Percentiles rank a stretch among this genome's conserved stretches.
phyloP scores from a whole-genome alignment of 2,888 invertebrate genomes.

The Lasioglossum leucozonium region DNA sequence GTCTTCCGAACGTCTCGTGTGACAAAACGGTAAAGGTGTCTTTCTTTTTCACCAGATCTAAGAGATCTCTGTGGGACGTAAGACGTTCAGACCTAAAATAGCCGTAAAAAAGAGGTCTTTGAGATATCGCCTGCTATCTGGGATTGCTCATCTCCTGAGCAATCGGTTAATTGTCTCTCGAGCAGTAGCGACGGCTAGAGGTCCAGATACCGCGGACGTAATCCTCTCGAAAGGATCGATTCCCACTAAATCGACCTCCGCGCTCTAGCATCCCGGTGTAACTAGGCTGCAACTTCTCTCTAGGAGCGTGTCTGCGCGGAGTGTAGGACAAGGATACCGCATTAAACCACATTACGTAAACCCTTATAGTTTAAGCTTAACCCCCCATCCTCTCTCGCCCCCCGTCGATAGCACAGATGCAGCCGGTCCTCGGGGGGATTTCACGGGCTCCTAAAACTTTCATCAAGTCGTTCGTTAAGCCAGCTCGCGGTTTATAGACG shows the following conservation, averaged over 20 bases:
- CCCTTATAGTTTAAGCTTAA: slow-evolving; percentile 71
- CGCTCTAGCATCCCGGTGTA: slow-evolving; percentile 34
- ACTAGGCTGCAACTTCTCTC: slow-evolving; percentile 66
- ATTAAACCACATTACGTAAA: slow-evolving; percentile 74
- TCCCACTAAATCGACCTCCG: slow-evolving; percentile 59
- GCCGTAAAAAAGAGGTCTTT: too few species aligned
- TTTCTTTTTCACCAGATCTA: too few species aligned
- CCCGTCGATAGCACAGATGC: slow-evolving; percentile 67
- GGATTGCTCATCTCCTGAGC: neutral
- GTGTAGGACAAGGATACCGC: slow-evolving; percentile 71
- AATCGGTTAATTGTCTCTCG: slow-evolving; percentile 31
- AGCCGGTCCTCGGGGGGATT: slow-evolving; percentile 62
- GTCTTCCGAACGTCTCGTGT: too few species aligned
- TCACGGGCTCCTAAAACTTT: slow-evolving; percentile 66
- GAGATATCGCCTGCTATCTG: too few species aligned
- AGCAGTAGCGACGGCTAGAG: slow-evolving; percentile 6
- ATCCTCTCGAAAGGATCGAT: slow-evolving; percentile 69
- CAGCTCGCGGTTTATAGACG: slow-evolving; percentile 64
- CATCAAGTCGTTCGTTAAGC: slow-evolving; percentile 72
- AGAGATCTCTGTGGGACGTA: too few species aligned
- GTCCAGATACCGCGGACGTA: slow-evolving; percentile 39
- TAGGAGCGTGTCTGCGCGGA: slow-evolving; percentile 47
- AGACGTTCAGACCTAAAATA: too few species aligned
- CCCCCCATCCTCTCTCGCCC: too few species aligned
- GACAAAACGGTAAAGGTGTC: too few species aligned